Conservation (phyloP, 2,797 vertebrate species). For the Mus caroli region DNA sequence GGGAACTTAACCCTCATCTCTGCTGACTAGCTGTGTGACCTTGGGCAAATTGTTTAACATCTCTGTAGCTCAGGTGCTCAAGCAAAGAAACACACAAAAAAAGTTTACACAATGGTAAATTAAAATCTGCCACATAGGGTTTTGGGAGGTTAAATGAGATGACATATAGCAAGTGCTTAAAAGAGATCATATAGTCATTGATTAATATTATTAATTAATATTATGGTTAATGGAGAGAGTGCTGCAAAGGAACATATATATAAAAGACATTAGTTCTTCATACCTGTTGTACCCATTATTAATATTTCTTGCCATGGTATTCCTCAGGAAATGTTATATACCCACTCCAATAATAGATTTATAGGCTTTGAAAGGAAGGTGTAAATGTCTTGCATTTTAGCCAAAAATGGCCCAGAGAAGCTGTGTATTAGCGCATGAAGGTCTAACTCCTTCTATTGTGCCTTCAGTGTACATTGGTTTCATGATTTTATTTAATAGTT, state of each 20-base stretch:
- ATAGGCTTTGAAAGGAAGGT: conserved; percentile 44
- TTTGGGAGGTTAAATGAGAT: not conserved
- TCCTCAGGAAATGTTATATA: conserved; percentile 12
- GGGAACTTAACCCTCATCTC: not conserved
- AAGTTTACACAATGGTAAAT: not conserved
- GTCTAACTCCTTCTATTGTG: conserved; percentile 34
- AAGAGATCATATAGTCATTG: conserved; percentile 8
- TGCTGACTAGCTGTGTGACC: not conserved
- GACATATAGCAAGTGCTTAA: not conserved
- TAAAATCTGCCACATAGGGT: not conserved
- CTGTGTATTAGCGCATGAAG: not conserved
- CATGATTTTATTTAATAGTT: conserved; percentile 41
- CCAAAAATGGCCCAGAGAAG: not conserved
- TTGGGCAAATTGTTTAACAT: not conserved
- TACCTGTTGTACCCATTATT: not conserved
- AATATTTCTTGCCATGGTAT: not conserved
- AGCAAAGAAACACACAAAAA: not conserved
- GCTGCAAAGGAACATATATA: conserved; percentile 2
- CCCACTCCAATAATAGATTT: not conserved
- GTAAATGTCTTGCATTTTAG: not conserved
- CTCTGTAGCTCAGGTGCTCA: not conserved
- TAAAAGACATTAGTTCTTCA: conserved; percentile 17
- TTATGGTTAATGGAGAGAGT: conserved; percentile 20
- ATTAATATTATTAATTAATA: not conserved
- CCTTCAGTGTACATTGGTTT: not conserved